A percentile compares a stretch with the other conserved stretches of the same genome.
These are phyloP conservation scores for Sebastes minor DNA, from an alignment of 2,797 vertebrate genomes.

Conservation along the genomic window DNA sequence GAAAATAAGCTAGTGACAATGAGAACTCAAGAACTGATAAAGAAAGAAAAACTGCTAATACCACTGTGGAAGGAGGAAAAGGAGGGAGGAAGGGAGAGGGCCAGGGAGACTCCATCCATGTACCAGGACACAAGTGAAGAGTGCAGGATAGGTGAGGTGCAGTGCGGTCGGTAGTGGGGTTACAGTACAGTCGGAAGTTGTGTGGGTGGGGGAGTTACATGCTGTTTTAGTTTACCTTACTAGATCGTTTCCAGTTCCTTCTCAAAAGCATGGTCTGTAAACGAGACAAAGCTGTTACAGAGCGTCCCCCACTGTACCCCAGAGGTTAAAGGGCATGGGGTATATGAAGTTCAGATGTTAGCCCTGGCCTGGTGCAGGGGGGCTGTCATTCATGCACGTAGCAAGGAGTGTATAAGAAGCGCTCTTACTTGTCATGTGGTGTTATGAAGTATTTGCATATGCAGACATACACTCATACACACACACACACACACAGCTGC, in stretches of 20 bases:
- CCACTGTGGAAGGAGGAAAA: conserved; percentile 46
- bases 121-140: conserved; percentile 71
- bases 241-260: conserved; percentile 99
- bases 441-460: conserved; percentile 27
- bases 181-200: conserved; percentile 60
- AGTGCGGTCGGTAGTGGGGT: conserved; percentile 52
- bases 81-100: conserved; percentile 30
- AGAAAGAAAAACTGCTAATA: conserved; percentile 34
- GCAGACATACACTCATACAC: conserved; percentile 9
- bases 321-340: conserved; percentile 47
- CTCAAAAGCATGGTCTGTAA: conserved; percentile 98
- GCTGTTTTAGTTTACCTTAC: conserved; percentile 96
- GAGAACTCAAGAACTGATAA: conserved; percentile 36
- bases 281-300: conserved; percentile 95
- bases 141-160: conserved; percentile 60
- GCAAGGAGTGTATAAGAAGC: conserved; percentile 29
- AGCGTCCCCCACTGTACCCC: conserved; percentile 76
- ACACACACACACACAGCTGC: background rate
- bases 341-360: conserved; percentile 32
- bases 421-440: conserved; percentile 2
- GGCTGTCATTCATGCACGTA: conserved; percentile 65
- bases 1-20: conserved; percentile 69
- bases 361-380: conserved; percentile 32
- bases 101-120: conserved; percentile 63
- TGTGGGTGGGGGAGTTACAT: conserved; percentile 74